A percentile compares a stretch with the other conserved stretches of the same genome.
phyloP scores from a whole-genome alignment of 1,140 invertebrate genomes.

The Caerostris darwini region DNA sequence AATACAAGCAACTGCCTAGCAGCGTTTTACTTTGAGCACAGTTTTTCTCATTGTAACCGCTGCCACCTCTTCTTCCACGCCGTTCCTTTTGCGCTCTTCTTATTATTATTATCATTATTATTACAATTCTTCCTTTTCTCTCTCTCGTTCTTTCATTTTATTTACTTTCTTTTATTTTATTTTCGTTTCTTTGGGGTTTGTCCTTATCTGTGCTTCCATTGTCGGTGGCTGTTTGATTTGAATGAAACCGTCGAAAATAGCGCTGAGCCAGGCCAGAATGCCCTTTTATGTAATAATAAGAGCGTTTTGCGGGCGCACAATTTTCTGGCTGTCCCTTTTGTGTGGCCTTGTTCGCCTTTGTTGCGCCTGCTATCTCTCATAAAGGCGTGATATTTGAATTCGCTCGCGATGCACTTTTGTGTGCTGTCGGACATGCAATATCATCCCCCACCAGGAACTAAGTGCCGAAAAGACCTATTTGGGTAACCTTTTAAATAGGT shows the following conservation, averaged over 20 bases:
- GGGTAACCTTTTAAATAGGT: background rate
- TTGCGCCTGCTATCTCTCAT: background rate
- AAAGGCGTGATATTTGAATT: constrained; percentile 16
- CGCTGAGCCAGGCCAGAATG: constrained; percentile 9
- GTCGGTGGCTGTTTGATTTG: constrained; percentile 52
- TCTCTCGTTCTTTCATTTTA: background rate
- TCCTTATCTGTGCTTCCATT: constrained; percentile 43
- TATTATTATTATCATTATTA: constrained; percentile 63
- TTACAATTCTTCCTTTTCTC: constrained; percentile 4
- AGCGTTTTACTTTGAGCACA: constrained; percentile 48
- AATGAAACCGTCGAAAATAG: constrained; percentile 57
- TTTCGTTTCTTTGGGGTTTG: constrained; percentile 5
- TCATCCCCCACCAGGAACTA: constrained; percentile 8
- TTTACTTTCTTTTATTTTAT: background rate
- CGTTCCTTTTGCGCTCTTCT: background rate
- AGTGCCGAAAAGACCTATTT: background rate
- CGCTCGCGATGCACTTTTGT: background rate
- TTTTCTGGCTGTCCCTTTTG: background rate
- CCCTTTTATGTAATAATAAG: constrained; percentile 21
- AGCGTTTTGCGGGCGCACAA: background rate
- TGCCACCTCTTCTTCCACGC: background rate
- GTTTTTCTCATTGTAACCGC: constrained; percentile 58
- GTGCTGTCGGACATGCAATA: background rate
- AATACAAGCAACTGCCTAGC: constrained; percentile 24
- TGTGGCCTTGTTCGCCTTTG: constrained; percentile 12